Evolutionary conservation across 2,797 vertebrate genomes (phyloP).

Genomic region (Falco novaeseelandiae): DNA sequence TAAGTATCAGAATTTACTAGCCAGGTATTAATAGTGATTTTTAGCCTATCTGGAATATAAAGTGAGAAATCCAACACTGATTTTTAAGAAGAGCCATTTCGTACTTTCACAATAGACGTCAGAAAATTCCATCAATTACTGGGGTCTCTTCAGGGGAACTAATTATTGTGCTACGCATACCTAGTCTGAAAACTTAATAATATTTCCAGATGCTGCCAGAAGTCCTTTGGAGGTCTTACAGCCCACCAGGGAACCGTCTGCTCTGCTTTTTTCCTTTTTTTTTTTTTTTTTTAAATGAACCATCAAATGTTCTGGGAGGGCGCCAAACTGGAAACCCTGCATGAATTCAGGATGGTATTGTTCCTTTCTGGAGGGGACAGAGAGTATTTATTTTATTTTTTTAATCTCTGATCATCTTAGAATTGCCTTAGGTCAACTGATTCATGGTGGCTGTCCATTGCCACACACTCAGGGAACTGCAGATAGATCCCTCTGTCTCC

Average conservation of each 20-base stretch:
- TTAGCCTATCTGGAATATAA: not conserved
- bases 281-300: not conserved
- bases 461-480: not conserved
- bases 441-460: not conserved
- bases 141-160: constrained; percentile 45
- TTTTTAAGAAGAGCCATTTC: not conserved
- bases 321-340: not conserved
- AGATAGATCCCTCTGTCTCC: not conserved
- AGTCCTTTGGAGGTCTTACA: constrained; percentile 41
- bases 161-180: constrained; percentile 23
- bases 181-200: constrained; percentile 50
- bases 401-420: not conserved
- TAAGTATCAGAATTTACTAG: not conserved
- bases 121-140: constrained; percentile 41
- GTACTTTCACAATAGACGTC: not conserved
- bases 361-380: not conserved
- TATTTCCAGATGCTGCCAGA: constrained; percentile 26
- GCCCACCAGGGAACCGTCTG: not conserved
- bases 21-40: not conserved
- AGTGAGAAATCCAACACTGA: not conserved
- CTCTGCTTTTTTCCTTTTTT: not conserved
- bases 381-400: not conserved
- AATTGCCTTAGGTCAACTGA: not conserved
- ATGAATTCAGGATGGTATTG: not conserved
- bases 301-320: not conserved